Evolutionary conservation across 2,113 vertebrate species (phyloP).

Genomic region (Oryzias curvinotus): DNA sequence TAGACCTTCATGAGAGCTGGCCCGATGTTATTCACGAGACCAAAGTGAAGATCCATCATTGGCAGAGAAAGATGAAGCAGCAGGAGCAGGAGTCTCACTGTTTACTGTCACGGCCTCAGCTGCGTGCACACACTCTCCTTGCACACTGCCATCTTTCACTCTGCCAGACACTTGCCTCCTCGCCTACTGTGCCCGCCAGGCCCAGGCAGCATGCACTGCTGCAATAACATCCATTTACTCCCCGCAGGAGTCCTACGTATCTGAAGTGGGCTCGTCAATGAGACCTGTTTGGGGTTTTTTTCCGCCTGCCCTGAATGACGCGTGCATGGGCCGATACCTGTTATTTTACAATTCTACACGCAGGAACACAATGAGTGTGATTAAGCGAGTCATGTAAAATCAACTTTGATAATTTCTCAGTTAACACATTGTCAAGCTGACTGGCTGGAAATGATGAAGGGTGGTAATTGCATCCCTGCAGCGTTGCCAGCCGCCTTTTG

Average conservation of each 20-base stretch:
- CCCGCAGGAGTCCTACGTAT: slow-evolving; percentile 44
- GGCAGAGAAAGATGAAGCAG: slow-evolving; percentile 55
- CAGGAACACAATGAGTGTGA: slow-evolving; percentile 47
- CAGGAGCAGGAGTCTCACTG: slow-evolving; percentile 61
- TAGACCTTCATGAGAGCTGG: slow-evolving; percentile 21
- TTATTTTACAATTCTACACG: slow-evolving; percentile 20
- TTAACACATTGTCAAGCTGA: slow-evolving; percentile 70
- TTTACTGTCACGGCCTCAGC: slow-evolving; percentile 71
- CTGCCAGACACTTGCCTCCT: slow-evolving; percentile 58
- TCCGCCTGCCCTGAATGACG: background rate
- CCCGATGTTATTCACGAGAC: slow-evolving; percentile 55
- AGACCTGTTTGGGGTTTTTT: slow-evolving; percentile 46
- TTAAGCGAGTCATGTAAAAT: slow-evolving; percentile 76
- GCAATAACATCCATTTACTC: slow-evolving; percentile 70
- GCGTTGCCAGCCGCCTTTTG: slow-evolving; percentile 55
- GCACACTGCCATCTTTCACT: slow-evolving; percentile 71
- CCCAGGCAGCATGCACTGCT: slow-evolving; percentile 45
- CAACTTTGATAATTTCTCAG: slow-evolving; percentile 72
- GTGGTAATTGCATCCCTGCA: slow-evolving; percentile 75
- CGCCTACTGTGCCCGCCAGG: slow-evolving; percentile 61
- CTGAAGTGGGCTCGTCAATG: slow-evolving; percentile 48
- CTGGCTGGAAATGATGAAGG: slow-evolving; percentile 59
- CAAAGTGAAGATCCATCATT: slow-evolving; percentile 60
- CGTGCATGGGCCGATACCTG: slow-evolving; percentile 25
- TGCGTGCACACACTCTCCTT: slow-evolving; percentile 53